These are phyloP conservation scores for Lepidurus packardi DNA, from an alignment of 1,140 invertebrate genomes.

Conservation along the genomic window DNA sequence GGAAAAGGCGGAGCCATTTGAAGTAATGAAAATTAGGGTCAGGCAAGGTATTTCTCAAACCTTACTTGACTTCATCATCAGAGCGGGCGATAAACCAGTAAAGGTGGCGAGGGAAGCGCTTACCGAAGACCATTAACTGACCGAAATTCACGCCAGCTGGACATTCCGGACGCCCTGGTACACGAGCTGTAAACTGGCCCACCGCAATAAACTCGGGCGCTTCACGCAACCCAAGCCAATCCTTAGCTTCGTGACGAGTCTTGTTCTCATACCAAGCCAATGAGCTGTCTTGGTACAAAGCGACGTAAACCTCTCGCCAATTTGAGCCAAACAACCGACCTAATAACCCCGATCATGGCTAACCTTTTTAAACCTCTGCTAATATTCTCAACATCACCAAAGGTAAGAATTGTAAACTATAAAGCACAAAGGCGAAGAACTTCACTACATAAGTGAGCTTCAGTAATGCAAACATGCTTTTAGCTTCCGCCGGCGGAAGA, in stretches of 20 bases:
- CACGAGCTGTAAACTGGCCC: slow-evolving; percentile 41
- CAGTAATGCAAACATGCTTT: too few species aligned
- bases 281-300: slow-evolving; percentile 43
- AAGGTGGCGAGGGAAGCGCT: slow-evolving; percentile 38
- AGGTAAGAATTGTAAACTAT: too few species aligned
- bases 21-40: slow-evolving; percentile 1
- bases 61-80: slow-evolving; percentile 40
- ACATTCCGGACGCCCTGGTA: slow-evolving; percentile 41
- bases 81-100: slow-evolving; percentile 42
- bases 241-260: slow-evolving; percentile 39
- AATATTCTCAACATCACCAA: not conserved
- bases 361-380: not conserved
- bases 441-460: too few species aligned
- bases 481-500: too few species aligned
- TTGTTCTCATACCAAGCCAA: slow-evolving; percentile 43
- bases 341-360: slow-evolving; percentile 35
- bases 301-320: slow-evolving; percentile 44
- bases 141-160: slow-evolving; percentile 38
- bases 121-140: slow-evolving; percentile 42
- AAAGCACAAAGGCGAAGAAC: too few species aligned
- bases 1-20: not conserved
- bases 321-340: slow-evolving; percentile 43
- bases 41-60: slow-evolving; percentile 24
- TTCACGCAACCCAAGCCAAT: slow-evolving; percentile 41
- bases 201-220: slow-evolving; percentile 45